Conservation (phyloP, 2,113 vertebrate species). For the Amia ocellicauda region DNA sequence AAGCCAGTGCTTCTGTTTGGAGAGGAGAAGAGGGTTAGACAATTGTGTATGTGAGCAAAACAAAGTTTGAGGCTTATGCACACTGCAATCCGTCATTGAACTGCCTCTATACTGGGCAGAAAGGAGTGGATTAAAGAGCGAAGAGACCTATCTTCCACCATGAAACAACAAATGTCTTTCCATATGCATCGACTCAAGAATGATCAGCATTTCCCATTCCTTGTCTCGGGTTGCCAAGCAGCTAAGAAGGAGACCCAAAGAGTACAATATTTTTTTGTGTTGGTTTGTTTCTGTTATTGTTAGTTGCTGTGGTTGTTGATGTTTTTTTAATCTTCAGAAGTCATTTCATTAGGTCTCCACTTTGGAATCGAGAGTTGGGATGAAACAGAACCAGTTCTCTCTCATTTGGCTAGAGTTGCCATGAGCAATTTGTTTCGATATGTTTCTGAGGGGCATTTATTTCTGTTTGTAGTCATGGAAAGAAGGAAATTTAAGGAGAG, state of each 20-base stretch:
- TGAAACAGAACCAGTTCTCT: neutral
- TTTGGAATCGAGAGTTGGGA: slow-evolving; percentile 22
- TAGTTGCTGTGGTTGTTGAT: too few relatives aligned
- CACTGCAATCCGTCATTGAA: neutral
- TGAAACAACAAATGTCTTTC: slow-evolving; percentile 4
- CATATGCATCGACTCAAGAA: slow-evolving; percentile 3
- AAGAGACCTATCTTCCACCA: slow-evolving; percentile 8
- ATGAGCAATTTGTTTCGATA: slow-evolving; percentile 8
- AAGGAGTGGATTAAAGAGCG: neutral
- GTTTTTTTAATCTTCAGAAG: neutral
- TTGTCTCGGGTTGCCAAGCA: slow-evolving; percentile 15
- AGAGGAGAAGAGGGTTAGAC: neutral
- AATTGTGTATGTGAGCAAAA: neutral
- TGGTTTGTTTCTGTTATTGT: too few relatives aligned
- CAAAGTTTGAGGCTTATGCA: neutral
- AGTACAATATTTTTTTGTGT: neutral
- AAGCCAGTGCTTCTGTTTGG: too few relatives aligned
- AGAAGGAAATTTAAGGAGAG: slow-evolving; percentile 30
- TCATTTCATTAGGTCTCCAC: slow-evolving; percentile 11
- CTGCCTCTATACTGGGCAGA: neutral
- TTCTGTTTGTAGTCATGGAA: slow-evolving; percentile 2
- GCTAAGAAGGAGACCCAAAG: slow-evolving; percentile 2
- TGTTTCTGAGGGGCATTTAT: slow-evolving; percentile 5
- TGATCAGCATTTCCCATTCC: neutral
- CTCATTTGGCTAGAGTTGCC: neutral